These are phyloP conservation scores for Aptenodytes forsteri DNA, from an alignment of 2,113 vertebrate genomes.

Conservation along the genomic window DNA sequence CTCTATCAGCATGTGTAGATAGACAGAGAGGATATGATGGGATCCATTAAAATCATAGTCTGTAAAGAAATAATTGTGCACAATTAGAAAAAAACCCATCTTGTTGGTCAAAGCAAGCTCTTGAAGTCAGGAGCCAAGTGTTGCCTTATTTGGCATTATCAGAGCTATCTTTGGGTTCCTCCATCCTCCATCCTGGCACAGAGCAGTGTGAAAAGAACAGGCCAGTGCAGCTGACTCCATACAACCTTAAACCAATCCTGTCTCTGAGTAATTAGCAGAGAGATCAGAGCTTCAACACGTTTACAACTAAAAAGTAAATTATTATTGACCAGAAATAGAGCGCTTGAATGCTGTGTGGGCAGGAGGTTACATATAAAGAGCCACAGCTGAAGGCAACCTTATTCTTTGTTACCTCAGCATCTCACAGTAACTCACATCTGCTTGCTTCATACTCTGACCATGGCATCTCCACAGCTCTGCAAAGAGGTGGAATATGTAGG, in stretches of 20 bases:
- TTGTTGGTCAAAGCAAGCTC: background rate
- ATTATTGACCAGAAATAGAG: slow-evolving; percentile 70
- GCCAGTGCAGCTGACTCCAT: slow-evolving; percentile 59
- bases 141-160: slow-evolving; percentile 31
- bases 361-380: slow-evolving; percentile 47
- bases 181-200: slow-evolving; percentile 9
- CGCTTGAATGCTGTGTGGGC: slow-evolving; percentile 14
- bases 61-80: background rate
- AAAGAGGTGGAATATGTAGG: background rate
- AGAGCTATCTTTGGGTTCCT: background rate
- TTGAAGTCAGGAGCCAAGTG: background rate
- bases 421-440: slow-evolving; percentile 40
- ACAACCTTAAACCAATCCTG: slow-evolving; percentile 46
- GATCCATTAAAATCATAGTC: background rate
- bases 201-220: slow-evolving; percentile 27
- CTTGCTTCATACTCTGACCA: background rate
- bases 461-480: background rate
- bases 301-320: slow-evolving; percentile 64
- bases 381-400: background rate
- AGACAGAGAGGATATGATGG: background rate
- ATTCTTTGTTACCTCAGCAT: slow-evolving; percentile 19
- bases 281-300: slow-evolving; percentile 66
- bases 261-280: slow-evolving; percentile 54
- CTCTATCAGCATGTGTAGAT: background rate
- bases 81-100: background rate